Evolutionary conservation across 2,797 vertebrate genomes (phyloP), one percentile per base, ranked within the genome.

Genomic region (Philypnodon macrostomus): DNA sequence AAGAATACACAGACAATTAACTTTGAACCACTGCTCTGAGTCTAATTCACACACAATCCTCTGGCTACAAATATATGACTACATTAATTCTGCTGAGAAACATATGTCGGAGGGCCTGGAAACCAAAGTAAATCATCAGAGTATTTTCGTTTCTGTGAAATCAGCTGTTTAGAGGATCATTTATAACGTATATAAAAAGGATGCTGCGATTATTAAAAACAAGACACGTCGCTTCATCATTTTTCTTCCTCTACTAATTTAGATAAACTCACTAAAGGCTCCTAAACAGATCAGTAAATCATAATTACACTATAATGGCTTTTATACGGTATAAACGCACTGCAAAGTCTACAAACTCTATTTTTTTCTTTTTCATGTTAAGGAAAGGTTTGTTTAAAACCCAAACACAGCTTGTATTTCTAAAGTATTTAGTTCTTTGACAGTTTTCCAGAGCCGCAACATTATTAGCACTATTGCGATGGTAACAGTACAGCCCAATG

Each of bases 211-310:
- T 70, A 79, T 83, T 66, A 69, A 50, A 67, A 63, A 54, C 30
- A 58, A 62, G 60, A 76, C 61, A 69, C 47, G n/a, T n/a, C n/a
- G n/a, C n/a, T 47, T 71, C 67, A 56, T 70, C 15, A 83, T 75
- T 73, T 40, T 57, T 49, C 63, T 49, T 50, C 70, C 39, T n/a
- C 47, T 1, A 10, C 52, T 58, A 64, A 73, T 76, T 73, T 55
- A 69, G 53, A 79, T 57, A 66, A 76, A 73, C 49, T 68, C 58
- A 72, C 51, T 46, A 55, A 14, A 24, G 30, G 26, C 27, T 12
- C 16, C n/a, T n/a, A n/a, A n/a, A n/a, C n/a, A n/a, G n/a, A n/a
- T n/a, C n/a, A 15, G 14, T 18, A 44, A 15, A 44, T 44, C 16
- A n/a, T n/a, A 15, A 18, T 44, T 44, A 44, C 12, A 5, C 30